A percentile compares a stretch with the other conserved stretches of the same genome.
Conservation (phyloP, 1,140 invertebrate genomes). For the Drosophila lowei region DNA sequence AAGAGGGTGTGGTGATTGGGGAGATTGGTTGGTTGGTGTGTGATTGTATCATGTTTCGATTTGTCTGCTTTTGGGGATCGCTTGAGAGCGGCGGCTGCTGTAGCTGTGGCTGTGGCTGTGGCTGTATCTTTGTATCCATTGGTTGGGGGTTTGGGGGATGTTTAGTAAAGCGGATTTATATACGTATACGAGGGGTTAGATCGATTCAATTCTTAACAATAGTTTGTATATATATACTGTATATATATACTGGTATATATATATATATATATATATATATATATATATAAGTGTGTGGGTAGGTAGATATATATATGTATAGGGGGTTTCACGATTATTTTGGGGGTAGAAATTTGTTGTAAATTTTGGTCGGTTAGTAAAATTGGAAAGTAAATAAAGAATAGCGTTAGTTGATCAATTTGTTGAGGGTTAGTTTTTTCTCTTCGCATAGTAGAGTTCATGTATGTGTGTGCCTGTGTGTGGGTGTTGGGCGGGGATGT, state of each 20-base stretch:
- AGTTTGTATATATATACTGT: constrained; percentile 36
- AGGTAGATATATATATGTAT: constrained; percentile 26
- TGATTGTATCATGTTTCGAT: constrained; percentile 51
- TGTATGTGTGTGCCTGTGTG: constrained; percentile 42
- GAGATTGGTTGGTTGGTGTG: constrained; percentile 6
- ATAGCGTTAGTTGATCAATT: constrained; percentile 63
- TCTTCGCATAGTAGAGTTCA: constrained; percentile 43
- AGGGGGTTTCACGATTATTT: constrained; percentile 20
- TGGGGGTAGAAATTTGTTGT: constrained; percentile 6
- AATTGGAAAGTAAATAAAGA: constrained; percentile 66
- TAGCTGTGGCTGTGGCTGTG: constrained; percentile 13
- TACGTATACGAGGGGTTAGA: constrained; percentile 48
- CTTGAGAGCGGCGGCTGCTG: constrained; percentile 19
- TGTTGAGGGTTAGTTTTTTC: constrained; percentile 12
- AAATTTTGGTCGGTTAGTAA: constrained; percentile 55
- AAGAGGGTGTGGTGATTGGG: not conserved
- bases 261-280: constrained; percentile 27
- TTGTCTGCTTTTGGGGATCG: constrained; percentile 31
- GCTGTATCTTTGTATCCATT: constrained; percentile 27
- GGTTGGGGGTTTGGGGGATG: not conserved
- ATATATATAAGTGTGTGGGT: constrained; percentile 20
- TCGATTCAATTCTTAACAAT: constrained; percentile 53
- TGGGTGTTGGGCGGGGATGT: constrained; percentile 22
- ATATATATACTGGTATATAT: constrained; percentile 22
- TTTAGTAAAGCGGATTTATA: constrained; percentile 51